A percentile compares a stretch with the other conserved stretches of the same genome.
phyloP scores from a whole-genome alignment of 2,113 vertebrate genomes.

The Rhizomys pruinosus region DNA sequence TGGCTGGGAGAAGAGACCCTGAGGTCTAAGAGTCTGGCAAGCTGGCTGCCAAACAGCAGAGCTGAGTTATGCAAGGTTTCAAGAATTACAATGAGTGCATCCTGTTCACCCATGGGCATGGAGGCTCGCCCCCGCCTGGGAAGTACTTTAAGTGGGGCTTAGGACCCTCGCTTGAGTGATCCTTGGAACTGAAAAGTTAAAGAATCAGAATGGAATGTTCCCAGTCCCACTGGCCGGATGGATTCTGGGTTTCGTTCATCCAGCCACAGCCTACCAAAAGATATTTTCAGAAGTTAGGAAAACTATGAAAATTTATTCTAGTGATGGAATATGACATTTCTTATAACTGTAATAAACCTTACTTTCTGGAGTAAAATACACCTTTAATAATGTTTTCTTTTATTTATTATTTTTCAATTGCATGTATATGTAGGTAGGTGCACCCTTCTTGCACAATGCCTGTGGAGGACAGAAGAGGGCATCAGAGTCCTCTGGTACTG shows the following conservation, averaged over 20 bases:
- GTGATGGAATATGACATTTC: slow-evolving; percentile 4
- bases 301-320: background rate
- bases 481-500: too few species aligned
- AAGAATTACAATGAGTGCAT: slow-evolving; percentile 15
- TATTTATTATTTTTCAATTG: background rate
- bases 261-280: background rate
- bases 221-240: background rate
- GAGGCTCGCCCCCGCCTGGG: background rate
- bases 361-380: slow-evolving; percentile 4
- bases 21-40: background rate
- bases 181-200: background rate
- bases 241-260: background rate
- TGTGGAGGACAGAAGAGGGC: too few species aligned
- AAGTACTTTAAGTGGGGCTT: slow-evolving; percentile 1
- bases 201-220: background rate
- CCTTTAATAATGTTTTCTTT: background rate
- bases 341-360: background rate
- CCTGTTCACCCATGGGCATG: background rate
- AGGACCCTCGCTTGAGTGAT: background rate
- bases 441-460: too few species aligned
- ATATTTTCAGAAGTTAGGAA: slow-evolving; percentile 15
- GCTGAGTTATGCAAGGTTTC: background rate
- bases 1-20: background rate
- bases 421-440: background rate
- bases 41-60: background rate